phyloP scores from a whole-genome alignment of 37 sponge, comb jelly and placozoan genomes.

The Petrosia ficiformis region DNA sequence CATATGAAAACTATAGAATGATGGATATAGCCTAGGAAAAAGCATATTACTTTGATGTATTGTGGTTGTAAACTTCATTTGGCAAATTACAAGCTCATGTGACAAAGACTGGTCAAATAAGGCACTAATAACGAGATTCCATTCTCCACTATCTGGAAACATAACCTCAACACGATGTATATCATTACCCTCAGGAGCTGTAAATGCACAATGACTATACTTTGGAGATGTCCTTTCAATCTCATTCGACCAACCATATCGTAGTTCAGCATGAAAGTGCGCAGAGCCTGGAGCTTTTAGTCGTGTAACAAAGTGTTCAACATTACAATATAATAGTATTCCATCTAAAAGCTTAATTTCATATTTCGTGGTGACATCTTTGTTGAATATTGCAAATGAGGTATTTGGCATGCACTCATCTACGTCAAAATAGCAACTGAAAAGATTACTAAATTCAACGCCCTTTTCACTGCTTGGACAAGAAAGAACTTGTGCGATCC shows the following conservation, averaged over 20 bases:
- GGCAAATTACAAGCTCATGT: background rate
- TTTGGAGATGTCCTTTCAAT: background rate
- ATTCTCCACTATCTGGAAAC: conserved; percentile 11
- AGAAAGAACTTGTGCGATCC: conserved; percentile 13
- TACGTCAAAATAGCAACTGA: conserved; percentile 1
- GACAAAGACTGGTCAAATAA: background rate
- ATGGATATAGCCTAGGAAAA: conserved; percentile 2
- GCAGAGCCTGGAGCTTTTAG: background rate
- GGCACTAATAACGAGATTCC: conserved; percentile 14
- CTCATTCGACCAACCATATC: background rate
- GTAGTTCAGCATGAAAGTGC: too few relatives aligned
- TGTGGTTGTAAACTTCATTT: background rate
- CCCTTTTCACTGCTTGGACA: background rate
- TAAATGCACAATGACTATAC: background rate
- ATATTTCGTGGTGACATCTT: background rate
- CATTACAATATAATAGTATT: background rate
- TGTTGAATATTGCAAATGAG: background rate
- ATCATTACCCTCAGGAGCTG: background rate
- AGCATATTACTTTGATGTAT: background rate
- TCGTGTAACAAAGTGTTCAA: background rate
- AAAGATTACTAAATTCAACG: background rate
- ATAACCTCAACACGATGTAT: background rate
- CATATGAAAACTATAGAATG: background rate
- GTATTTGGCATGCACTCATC: background rate
- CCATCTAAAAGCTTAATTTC: background rate